Evolutionary conservation across 2,797 vertebrate genomes (phyloP), one percentile per base, ranked within the genome.

Genomic region (Morus bassanus): DNA sequence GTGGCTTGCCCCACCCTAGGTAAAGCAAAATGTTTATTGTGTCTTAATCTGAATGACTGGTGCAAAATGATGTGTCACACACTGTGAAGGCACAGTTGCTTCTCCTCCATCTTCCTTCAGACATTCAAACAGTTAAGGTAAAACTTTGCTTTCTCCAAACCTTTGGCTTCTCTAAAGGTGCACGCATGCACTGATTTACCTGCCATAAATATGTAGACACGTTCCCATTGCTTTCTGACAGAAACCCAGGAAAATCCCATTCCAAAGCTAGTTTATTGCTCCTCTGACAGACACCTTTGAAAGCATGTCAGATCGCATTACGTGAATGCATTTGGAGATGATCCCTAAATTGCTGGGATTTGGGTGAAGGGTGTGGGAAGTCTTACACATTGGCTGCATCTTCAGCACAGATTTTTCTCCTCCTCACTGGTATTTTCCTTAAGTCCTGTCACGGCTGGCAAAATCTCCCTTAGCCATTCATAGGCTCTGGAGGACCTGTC

Each of bases 201-300:
- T 83, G 28, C 41, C 68, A 37, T 70, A 88, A 94, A 73, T 60
- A 64, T 1, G 8, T 2, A 76, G 63, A 70, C 50, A n/a, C 21
- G 10, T 57, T 85, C 46, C 27, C 67, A 33, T 15, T 81, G 74
- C 63, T 63, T 86, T 88, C 74, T 87, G 77, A 76, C 67, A 79
- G 87, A 84, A 91, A 65, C 13, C 27, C 24, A 68, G 67, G 67
- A 85, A 89, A 95, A 87, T 50, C 53, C 50, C 27, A 50, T 35
- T 74, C 64, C 41, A 64, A 77, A 85, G 2, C 21, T 22, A 85
- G 24, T 18, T 74, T 74, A 72, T 10, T 75, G 43, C 37, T 94
- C 37, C 4, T 16, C 53, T 74, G 73, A 82, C 2, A 6, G 56
- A 57, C 33, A 46, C 53, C 35, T 74, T n/a, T 64, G 54, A 84